These are phyloP conservation scores for Drosophila kokeensis DNA, from an alignment of 2,888 invertebrate genomes.

Conservation along the genomic window DNA sequence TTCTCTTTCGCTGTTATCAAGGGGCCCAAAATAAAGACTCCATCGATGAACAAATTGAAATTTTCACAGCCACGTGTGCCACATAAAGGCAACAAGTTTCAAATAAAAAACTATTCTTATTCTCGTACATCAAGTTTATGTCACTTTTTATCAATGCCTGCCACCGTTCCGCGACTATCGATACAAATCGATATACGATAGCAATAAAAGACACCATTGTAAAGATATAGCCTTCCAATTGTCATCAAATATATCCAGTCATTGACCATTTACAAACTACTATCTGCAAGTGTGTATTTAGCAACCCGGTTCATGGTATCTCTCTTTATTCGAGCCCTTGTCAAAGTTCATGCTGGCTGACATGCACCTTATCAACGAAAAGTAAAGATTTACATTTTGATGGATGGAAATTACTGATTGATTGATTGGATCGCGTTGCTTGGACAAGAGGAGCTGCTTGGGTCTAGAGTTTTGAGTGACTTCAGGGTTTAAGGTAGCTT, in stretches of 20 bases:
- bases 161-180: neutral
- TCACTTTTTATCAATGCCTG: neutral
- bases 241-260: neutral
- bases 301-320: neutral
- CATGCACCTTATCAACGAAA: neutral
- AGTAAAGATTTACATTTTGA: neutral
- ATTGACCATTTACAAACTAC: neutral
- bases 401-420: neutral
- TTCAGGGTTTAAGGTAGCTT: neutral
- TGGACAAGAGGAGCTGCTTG: neutral
- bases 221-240: neutral
- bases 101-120: neutral
- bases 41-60: slow-evolving; percentile 7
- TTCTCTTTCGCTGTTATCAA: slow-evolving; percentile 24
- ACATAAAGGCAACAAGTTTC: neutral
- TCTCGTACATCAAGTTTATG: neutral
- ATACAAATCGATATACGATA: neutral
- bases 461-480: neutral
- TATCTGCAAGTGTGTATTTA: neutral
- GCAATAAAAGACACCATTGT: neutral
- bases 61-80: slow-evolving; percentile 55
- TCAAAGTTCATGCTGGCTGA: neutral
- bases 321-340: neutral
- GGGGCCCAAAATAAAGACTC: neutral
- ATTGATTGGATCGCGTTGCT: neutral